These are phyloP conservation scores for Alethe diademata DNA, from an alignment of 2,113 vertebrate species.

Conservation along the genomic window DNA sequence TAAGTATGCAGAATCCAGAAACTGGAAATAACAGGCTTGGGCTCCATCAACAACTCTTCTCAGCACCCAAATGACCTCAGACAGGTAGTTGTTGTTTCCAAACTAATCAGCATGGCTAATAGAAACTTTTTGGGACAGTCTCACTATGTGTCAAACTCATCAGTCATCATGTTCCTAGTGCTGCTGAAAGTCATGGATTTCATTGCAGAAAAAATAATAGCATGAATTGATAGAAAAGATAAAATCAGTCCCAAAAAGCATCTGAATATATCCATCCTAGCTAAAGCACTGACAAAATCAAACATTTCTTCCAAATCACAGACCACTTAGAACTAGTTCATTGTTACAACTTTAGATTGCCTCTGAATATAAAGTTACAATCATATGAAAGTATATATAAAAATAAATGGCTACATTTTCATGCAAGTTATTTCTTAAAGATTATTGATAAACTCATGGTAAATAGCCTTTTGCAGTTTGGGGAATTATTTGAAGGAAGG, in stretches of 20 bases:
- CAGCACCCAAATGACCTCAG: not conserved
- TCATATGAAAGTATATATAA: not conserved
- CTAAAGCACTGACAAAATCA: not conserved
- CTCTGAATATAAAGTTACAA: not conserved
- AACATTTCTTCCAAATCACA: not conserved
- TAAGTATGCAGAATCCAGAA: not conserved
- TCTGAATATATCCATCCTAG: not conserved
- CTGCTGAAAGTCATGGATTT: not conserved
- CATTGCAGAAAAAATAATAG: not conserved
- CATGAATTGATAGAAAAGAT: not conserved
- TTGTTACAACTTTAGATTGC: not conserved
- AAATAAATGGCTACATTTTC: not conserved
- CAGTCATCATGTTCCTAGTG: not conserved
- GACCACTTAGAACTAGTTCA: not conserved
- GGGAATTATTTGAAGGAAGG: not conserved
- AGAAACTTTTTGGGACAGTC: not conserved
- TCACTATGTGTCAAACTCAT: not conserved
- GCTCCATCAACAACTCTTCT: not conserved
- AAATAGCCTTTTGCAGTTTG: not conserved
- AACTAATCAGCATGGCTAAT: not conserved
- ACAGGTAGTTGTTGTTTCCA: not conserved
- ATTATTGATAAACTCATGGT: not conserved
- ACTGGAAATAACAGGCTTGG: not conserved
- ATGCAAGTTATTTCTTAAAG: not conserved
- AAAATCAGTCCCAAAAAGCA: not conserved